phyloP scores from a whole-genome alignment of 2,113 vertebrate genomes.

The Tursiops truncatus region DNA sequence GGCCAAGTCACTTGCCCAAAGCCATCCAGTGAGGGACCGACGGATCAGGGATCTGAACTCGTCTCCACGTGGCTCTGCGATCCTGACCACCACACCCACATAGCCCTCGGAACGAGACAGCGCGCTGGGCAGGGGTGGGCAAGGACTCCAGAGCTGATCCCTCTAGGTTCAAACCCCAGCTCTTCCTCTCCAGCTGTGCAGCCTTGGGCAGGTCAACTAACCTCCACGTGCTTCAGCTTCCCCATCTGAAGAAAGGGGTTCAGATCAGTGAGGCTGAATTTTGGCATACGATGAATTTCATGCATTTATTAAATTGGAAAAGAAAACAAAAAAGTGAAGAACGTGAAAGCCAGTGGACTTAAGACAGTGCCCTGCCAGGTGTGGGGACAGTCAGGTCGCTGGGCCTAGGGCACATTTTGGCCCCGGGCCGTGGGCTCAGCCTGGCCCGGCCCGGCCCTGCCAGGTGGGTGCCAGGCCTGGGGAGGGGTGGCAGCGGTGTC shows the following conservation, averaged over 20 bases:
- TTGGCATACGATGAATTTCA: neutral
- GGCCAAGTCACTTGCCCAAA: neutral
- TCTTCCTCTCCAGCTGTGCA: neutral
- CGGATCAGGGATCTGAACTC: neutral
- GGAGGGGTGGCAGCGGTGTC: neutral
- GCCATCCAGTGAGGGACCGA: neutral
- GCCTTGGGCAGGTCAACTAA: neutral
- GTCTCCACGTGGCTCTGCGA: neutral
- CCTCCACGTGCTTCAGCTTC: slow-evolving; percentile 1
- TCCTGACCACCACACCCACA: too few relatives aligned
- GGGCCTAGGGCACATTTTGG: neutral
- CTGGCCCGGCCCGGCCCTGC: neutral
- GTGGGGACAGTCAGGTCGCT: neutral
- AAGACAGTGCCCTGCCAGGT: neutral
- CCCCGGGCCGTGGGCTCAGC: too few relatives aligned
- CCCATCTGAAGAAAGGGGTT: neutral
- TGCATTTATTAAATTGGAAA: neutral
- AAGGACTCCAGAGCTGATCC: neutral
- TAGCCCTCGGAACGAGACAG: fast-evolving
- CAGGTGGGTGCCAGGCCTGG: neutral
- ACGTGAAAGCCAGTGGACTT: neutral
- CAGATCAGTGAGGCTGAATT: neutral
- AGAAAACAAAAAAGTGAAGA: neutral
- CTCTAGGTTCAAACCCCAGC: neutral
- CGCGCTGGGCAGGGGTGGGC: fast-evolving